phyloP scores from a whole-genome alignment of 2,113 vertebrate species.

The Lynx canadensis region DNA sequence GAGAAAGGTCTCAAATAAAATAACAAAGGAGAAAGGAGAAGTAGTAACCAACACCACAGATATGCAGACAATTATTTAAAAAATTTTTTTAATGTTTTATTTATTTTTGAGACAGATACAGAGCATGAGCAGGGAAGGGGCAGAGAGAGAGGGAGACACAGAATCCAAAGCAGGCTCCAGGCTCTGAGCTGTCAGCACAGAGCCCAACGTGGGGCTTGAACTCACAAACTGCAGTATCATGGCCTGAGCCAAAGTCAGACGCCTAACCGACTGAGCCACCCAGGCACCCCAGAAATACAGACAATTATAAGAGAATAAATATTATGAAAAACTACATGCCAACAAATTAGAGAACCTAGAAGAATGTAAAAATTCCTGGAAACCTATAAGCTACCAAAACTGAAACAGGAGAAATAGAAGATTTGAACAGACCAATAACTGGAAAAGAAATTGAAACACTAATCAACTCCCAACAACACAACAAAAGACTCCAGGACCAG shows the following conservation, averaged over 20 bases:
- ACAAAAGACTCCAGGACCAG: not conserved
- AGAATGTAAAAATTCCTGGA: not conserved
- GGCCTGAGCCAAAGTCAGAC: no score
- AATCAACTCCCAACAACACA: not conserved
- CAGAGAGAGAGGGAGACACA: no score
- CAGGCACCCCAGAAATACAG: not conserved
- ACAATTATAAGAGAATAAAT: not conserved
- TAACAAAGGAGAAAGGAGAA: not conserved
- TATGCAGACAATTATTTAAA: not conserved
- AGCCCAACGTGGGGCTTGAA: no score
- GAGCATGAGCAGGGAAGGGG: no score
- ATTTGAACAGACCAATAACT: not conserved
- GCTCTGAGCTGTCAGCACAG: no score
- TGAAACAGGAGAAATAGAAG: not conserved
- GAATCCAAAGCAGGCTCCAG: no score
- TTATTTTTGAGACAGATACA: no score
- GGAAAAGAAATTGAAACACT: not conserved
- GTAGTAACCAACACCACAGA: not conserved
- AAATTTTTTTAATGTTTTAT: no score
- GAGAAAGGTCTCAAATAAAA: not conserved
- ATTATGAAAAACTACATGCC: not conserved
- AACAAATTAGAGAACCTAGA: not conserved
- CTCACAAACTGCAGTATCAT: no score
- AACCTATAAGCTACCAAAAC: not conserved
- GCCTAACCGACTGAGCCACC: no score